Conservation (phyloP, 2,113 vertebrate species). For the Caracal caracal region DNA sequence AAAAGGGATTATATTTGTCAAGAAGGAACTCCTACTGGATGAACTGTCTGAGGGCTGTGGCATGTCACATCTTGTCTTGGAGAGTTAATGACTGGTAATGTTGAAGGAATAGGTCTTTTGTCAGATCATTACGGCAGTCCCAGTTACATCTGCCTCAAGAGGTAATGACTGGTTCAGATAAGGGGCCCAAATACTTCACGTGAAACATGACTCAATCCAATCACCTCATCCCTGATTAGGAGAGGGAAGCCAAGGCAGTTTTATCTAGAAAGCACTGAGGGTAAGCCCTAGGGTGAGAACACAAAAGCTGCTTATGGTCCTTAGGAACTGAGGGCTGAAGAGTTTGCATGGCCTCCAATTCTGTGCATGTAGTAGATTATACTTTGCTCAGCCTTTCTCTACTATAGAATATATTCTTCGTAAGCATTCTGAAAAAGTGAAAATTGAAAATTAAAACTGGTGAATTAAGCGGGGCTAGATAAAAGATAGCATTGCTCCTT, state of each 20-base stretch:
- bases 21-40: slow-evolving; percentile 61
- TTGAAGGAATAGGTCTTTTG: slow-evolving; percentile 73
- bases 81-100: slow-evolving; percentile 75
- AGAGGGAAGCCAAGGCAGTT: slow-evolving; percentile 11
- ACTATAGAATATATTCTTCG: background rate
- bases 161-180: slow-evolving; percentile 60
- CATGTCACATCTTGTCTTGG: slow-evolving; percentile 65
- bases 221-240: slow-evolving; percentile 23
- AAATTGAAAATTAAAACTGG: slow-evolving; percentile 9
- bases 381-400: background rate
- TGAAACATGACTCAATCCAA: slow-evolving; percentile 54
- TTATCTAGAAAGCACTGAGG: slow-evolving; percentile 42
- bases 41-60: slow-evolving; percentile 67
- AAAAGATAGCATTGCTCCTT: background rate
- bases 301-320: background rate
- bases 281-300: slow-evolving; percentile 26
- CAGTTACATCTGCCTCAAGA: slow-evolving; percentile 58
- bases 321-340: slow-evolving; percentile 36
- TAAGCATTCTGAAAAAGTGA: background rate
- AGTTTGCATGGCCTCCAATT: slow-evolving; percentile 9
- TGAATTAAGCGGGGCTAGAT: slow-evolving; percentile 17
- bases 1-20: slow-evolving; percentile 76
- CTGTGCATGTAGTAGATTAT: background rate
- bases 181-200: slow-evolving; percentile 59
- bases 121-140: slow-evolving; percentile 70